Evolutionary conservation across 2,113 vertebrate species (phyloP).

Genomic region (Pan paniscus): DNA sequence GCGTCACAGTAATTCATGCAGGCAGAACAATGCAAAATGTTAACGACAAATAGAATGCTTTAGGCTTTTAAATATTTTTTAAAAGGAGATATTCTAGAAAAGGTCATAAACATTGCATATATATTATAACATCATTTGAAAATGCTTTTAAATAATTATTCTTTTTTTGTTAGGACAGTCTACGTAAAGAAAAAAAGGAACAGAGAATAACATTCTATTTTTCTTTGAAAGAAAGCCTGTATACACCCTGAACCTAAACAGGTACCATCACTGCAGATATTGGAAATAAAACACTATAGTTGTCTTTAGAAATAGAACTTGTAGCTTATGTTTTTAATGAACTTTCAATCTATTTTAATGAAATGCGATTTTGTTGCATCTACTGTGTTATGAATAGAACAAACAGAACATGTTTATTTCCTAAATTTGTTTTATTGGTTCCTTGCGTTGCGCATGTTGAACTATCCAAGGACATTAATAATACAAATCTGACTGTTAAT

Average conservation of each 20-base stretch:
- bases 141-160: not conserved
- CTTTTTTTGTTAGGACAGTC: not conserved
- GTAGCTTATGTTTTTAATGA: not conserved
- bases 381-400: not conserved
- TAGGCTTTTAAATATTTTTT: not conserved
- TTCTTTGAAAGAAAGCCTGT: not conserved
- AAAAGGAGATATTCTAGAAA: not conserved
- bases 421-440: not conserved
- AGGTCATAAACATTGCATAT: not conserved
- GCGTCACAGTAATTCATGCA: accelerated
- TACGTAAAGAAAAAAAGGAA: not conserved
- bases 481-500: not conserved
- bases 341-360: not conserved
- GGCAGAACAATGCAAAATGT: not conserved
- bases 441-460: not conserved
- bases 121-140: not conserved
- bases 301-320: not conserved
- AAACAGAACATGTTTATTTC: not conserved
- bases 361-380: not conserved
- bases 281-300: not conserved
- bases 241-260: not conserved
- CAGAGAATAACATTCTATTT: not conserved
- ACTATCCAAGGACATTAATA: not conserved
- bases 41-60: not conserved
- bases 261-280: not conserved